Percentiles rank a stretch among this genome's conserved stretches.
These are phyloP conservation scores for Microchrysa polita DNA, from an alignment of 2,888 invertebrate genomes.

Conservation along the genomic window DNA sequence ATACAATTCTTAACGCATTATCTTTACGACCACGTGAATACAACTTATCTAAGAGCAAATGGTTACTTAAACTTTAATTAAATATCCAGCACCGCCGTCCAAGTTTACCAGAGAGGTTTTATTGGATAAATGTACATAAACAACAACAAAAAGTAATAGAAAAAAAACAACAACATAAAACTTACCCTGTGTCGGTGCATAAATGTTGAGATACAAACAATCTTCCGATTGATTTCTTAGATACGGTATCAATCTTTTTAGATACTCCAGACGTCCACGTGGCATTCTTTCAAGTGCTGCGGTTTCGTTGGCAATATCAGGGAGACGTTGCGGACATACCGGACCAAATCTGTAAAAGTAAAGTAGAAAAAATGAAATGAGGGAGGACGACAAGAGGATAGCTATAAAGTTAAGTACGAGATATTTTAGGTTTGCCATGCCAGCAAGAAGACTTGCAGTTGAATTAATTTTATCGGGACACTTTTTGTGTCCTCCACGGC, in stretches of 20 bases:
- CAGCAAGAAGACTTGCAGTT: constrained; percentile 16
- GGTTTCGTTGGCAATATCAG: constrained; percentile 86
- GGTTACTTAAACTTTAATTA: too few relatives aligned
- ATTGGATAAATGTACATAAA: too few relatives aligned
- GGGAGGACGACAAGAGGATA: background rate
- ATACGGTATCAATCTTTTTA: constrained; percentile 86
- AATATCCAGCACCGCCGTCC: too few relatives aligned
- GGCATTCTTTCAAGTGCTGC: constrained; percentile 87
- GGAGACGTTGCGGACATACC: constrained; percentile 91
- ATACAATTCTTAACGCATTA: too few relatives aligned
- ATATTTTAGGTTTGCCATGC: background rate
- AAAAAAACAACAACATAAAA: constrained; percentile 50
- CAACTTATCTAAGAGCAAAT: too few relatives aligned
- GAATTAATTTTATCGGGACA: constrained; percentile 10
- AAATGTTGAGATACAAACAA: constrained; percentile 96
- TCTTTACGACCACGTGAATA: too few relatives aligned
- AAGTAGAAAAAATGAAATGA: background rate
- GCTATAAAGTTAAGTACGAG: constrained; percentile 27
- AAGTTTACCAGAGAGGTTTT: too few relatives aligned
- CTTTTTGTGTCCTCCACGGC: background rate
- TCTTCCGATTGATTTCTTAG: constrained; percentile 94
- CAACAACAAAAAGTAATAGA: background rate
- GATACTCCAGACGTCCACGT: constrained; percentile 85
- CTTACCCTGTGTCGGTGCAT: constrained; percentile 94
- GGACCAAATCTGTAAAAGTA: constrained; percentile 74